These are phyloP conservation scores for Monoplex corrugatus DNA, from an alignment of 2,888 invertebrate species.

Conservation along the genomic window DNA sequence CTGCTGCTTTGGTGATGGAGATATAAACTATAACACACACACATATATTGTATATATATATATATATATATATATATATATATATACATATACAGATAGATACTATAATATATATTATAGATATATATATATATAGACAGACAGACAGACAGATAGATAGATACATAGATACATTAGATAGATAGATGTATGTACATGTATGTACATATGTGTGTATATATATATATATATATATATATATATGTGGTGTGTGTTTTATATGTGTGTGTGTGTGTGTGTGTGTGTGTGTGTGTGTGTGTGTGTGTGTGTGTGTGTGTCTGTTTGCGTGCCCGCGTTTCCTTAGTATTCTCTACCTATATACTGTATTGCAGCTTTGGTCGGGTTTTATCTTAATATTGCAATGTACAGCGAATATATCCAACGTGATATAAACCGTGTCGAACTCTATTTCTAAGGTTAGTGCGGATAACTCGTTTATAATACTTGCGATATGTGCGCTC, in stretches of 20 bases:
- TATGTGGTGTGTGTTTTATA: background rate
- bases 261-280: conserved; percentile 26
- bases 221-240: background rate
- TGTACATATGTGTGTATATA: conserved; percentile 10
- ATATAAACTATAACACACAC: no score
- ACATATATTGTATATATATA: background rate
- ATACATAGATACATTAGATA: background rate
- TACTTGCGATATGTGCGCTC: no score
- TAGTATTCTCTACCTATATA: no score
- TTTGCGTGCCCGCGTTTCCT: background rate
- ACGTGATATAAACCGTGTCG: no score
- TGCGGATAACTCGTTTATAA: no score
- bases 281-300: conserved; percentile 5
- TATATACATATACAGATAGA: background rate
- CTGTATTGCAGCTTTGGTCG: no score
- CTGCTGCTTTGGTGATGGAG: no score
- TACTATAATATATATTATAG: background rate
- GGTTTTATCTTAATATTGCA: no score
- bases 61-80: background rate
- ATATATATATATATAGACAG: conserved; percentile 4
- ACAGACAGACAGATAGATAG: background rate
- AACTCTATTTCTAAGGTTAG: no score
- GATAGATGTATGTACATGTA: background rate
- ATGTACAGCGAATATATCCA: no score
- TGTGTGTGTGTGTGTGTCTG: conserved; percentile 26